Conservation (phyloP, 2,797 vertebrate genomes). For the Cephalopachus bancanus region DNA sequence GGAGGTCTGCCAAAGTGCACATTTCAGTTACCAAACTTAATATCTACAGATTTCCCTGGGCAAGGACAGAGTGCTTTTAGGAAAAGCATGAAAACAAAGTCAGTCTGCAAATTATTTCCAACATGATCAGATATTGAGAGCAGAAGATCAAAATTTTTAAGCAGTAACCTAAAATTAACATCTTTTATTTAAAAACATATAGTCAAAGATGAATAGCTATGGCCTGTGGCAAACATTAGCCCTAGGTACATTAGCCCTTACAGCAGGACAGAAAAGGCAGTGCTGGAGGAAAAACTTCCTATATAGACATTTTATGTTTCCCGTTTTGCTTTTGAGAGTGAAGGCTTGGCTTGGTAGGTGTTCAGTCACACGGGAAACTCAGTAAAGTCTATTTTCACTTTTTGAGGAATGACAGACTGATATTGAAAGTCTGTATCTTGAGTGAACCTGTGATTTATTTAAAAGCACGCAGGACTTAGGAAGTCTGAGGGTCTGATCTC, state of each 20-base stretch:
- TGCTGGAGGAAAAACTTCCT: background rate
- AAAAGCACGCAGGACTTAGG: background rate
- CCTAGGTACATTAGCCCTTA: background rate
- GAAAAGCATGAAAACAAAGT: constrained; percentile 28
- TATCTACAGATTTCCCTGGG: constrained; percentile 31
- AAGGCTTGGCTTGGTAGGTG: background rate
- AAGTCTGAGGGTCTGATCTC: background rate
- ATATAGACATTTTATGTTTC: background rate
- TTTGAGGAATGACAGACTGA: background rate
- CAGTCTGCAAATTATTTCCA: constrained; percentile 57
- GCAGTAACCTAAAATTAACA: constrained; percentile 43
- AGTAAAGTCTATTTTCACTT: background rate
- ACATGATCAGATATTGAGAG: constrained; percentile 31
- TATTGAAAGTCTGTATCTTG: background rate
- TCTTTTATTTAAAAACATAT: background rate
- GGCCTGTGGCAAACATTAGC: background rate
- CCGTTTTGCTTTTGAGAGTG: background rate
- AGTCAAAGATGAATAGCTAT: background rate
- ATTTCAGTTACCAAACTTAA: constrained; percentile 34
- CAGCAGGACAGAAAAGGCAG: background rate
- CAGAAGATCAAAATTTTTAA: background rate
- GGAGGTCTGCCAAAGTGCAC: constrained; percentile 69
- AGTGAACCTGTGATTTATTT: background rate
- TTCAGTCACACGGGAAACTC: background rate
- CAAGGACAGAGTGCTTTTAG: constrained; percentile 31